Base-by-base conservation (phyloP, 2,113 vertebrate species). In the Gallinago paraguaiae region DNA sequence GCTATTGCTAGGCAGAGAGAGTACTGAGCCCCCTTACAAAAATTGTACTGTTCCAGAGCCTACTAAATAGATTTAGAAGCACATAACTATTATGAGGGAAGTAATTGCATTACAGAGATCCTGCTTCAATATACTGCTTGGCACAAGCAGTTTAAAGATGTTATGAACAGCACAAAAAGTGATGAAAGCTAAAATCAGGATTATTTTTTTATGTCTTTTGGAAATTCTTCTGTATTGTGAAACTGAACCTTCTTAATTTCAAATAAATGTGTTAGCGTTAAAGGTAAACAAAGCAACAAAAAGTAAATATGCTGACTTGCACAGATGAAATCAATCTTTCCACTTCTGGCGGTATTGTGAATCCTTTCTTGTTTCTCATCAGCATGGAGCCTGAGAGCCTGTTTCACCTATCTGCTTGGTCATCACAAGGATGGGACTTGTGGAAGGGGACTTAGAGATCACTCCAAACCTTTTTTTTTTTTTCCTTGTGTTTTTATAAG, bases 11-110 rank as follows among this genome's bases (percentile, higher is more conserved):
- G 82, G 50, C 72, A 74, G 51, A 51, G n/a, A 41, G 74, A 79
- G 28, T 68, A 59, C 41, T 87, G 35, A 93, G 28, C 67, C 53
- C 46, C 10, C 24, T 86, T 83, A 59, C 35, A 78, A 91, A 57
- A 84, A 78, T 24, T 51, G 43, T 56, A 8, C 60, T 60, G 23
- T 90, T 94, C 39, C 83, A 83, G 69, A 91, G 57, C 83, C 64
- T 88, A 45, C 61, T 91, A 75, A 94, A 64, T 78, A 82, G 74
- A 64, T 93, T 91, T 71, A 87, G 91, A 83, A 88, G 61, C 54
- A 31, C 17, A 7, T 41, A 72, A 41, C 45, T 92, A 24, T 83
- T 80, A 68, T 51, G 54, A 92, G 35, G 71, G 61, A 67, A 59
- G 43, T 54, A 92, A 94, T 56, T 89, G 41, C 17, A 53, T 91